Conservation (phyloP, 2,113 vertebrate species). For the Phaetusa simplex region DNA sequence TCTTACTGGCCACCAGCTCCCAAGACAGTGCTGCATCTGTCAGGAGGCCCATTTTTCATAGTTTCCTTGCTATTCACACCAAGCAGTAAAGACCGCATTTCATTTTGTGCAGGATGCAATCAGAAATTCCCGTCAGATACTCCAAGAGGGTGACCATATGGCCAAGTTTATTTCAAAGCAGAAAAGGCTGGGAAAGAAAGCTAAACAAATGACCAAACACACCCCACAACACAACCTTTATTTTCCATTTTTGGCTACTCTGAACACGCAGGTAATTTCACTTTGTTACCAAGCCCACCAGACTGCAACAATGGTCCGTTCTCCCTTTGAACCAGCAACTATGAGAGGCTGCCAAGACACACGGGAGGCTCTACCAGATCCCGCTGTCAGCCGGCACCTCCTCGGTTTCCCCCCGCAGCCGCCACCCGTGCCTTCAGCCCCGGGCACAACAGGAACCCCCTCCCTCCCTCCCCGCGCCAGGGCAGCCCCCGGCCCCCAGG, state of each 20-base stretch:
- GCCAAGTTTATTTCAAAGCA: neutral
- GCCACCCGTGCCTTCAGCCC: conserved; percentile 8
- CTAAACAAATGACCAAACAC: neutral
- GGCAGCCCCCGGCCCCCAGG: neutral
- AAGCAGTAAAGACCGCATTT: neutral
- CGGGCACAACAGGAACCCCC: too few species aligned
- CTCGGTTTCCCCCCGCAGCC: neutral
- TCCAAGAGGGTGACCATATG: neutral
- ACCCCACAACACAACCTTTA: neutral
- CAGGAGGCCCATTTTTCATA: conserved; percentile 38
- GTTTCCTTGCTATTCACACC: neutral
- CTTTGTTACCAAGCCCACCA: accelerated
- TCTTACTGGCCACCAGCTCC: conserved; percentile 62
- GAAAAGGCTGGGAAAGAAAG: neutral
- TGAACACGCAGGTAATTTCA: neutral
- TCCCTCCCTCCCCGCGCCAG: conserved; percentile 35
- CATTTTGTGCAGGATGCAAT: neutral
- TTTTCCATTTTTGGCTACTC: neutral
- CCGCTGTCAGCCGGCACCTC: neutral
- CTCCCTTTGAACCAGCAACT: neutral
- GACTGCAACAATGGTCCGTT: neutral
- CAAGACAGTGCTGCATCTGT: conserved; percentile 22
- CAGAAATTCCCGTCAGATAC: neutral
- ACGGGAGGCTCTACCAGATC: neutral
- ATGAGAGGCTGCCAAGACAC: neutral